Evolutionary conservation across 2,888 invertebrate genomes (phyloP).

Genomic region (Heliconius ethilla): DNA sequence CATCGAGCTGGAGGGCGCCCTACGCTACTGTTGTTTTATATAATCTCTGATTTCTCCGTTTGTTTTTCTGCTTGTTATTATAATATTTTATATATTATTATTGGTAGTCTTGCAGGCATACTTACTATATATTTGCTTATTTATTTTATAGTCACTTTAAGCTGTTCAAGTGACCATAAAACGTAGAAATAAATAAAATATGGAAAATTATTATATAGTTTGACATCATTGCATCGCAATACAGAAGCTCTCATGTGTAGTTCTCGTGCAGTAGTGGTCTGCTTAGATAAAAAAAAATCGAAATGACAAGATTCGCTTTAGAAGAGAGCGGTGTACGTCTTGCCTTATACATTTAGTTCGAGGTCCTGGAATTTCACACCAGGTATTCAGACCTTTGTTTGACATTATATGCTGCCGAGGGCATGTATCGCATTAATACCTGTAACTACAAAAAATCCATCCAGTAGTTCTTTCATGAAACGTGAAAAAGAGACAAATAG

Average conservation of each 20-base stretch:
- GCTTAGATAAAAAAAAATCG: neutral
- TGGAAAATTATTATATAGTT: neutral
- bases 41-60: neutral
- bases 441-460: no score
- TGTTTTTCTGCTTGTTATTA: neutral
- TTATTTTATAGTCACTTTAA: conserved; percentile 5
- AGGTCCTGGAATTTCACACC: no score
- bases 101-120: neutral
- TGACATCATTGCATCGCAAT: neutral
- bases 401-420: no score
- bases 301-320: neutral
- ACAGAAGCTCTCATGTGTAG: neutral
- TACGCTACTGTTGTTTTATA: neutral
- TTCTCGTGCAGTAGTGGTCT: neutral
- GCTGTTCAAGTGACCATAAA: no score
- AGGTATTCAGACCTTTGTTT: no score
- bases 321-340: neutral
- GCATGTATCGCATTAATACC: no score
- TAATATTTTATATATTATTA: no score
- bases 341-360: neutral
- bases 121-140: neutral
- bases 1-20: no score
- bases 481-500: no score
- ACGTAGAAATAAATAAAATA: conserved; percentile 1
- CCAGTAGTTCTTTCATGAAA: no score